Evolutionary conservation across 1,140 invertebrate genomes (phyloP), one percentile per base, ranked within the genome.

Genomic region (Thaumatotibia leucotreta): DNA sequence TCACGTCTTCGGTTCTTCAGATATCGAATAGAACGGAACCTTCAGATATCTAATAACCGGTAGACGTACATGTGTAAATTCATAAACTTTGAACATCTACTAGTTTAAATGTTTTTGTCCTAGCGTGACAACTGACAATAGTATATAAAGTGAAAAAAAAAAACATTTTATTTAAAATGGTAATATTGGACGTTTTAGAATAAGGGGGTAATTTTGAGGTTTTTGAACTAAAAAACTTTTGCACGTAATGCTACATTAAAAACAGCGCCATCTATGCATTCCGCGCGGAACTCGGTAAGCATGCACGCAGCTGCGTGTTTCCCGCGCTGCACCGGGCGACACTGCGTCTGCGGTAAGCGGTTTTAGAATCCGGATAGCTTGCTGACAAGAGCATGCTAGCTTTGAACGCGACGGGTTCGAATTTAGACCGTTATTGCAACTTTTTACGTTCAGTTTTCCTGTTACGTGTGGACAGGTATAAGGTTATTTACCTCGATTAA

Each of bases 211-310:
- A n/a, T n/a, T n/a, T n/a, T n/a, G n/a, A n/a, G n/a, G n/a, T n/a
- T n/a, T n/a, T n/a, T n/a, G n/a, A n/a, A n/a, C n/a, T n/a, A n/a
- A n/a, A n/a, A n/a, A n/a, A n/a, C n/a, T n/a, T n/a, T n/a, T n/a
- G n/a, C n/a, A n/a, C n/a, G n/a, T n/a, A n/a, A n/a, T n/a, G n/a
- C n/a, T 29, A 23, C 10, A 35, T 66, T 66, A 45, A 65, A 31
- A 9, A 65, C 4, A 73, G 62, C 78, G 83, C 80, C 79, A 83
- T 83, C 83, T 85, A 66, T 74, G 24, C 39, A 24, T 8, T 22
- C 4, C 5, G 5, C 24, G 50, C 49, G 66, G 73, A 83, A 85
- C 79, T 79, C 49, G 54, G 70, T 76, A 68, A 71, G 62, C 31
- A 9, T 11, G 50, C 63, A 68, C n/a, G 45, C 14, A 49, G 61